Conservation (phyloP, 1,140 invertebrate genomes). For the Rhyzopertha dominica region DNA sequence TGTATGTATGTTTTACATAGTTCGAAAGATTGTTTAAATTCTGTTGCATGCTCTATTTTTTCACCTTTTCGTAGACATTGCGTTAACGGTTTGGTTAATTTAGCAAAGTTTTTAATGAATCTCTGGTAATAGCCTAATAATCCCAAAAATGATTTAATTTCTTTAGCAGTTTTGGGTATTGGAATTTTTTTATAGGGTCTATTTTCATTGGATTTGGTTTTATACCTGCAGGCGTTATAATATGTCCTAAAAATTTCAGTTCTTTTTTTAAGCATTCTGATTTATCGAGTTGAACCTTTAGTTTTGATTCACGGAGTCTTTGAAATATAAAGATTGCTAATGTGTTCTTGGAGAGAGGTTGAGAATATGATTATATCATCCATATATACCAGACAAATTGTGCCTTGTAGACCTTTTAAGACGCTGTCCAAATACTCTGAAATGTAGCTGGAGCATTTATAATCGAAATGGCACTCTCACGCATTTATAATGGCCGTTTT, state of each 20-base stretch:
- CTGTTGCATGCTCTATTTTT: slow-evolving; percentile 10
- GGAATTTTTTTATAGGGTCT: slow-evolving; percentile 18
- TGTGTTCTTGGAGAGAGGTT: slow-evolving; percentile 20
- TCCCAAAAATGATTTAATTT: slow-evolving; percentile 24
- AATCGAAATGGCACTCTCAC: slow-evolving; percentile 30
- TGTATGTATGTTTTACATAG: slow-evolving; percentile 23
- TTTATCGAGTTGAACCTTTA: slow-evolving; percentile 21
- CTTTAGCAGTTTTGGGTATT: slow-evolving; percentile 24
- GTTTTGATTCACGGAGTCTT: slow-evolving; percentile 12
- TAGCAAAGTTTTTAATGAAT: slow-evolving; percentile 22
- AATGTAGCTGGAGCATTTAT: slow-evolving; percentile 30
- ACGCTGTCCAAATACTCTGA: slow-evolving; percentile 38
- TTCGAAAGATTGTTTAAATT: slow-evolving; percentile 27
- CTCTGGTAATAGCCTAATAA: slow-evolving; percentile 22
- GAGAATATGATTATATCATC: slow-evolving; percentile 36
- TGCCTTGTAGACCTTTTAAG: slow-evolving; percentile 26
- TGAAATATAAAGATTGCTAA: slow-evolving; percentile 13
- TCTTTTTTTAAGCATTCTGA: slow-evolving; percentile 25
- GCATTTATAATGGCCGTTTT: slow-evolving; percentile 43
- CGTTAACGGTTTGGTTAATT: slow-evolving; percentile 18
- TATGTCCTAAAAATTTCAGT: slow-evolving; percentile 23
- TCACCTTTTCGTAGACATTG: slow-evolving; percentile 24
- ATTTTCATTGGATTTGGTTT: slow-evolving; percentile 23
- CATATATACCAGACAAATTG: slow-evolving; percentile 39
- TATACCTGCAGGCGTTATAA: slow-evolving; percentile 21